Evolutionary conservation across 2,888 invertebrate species (phyloP), one percentile per base, ranked within the genome.

Genomic region (Thecophora atra): DNA sequence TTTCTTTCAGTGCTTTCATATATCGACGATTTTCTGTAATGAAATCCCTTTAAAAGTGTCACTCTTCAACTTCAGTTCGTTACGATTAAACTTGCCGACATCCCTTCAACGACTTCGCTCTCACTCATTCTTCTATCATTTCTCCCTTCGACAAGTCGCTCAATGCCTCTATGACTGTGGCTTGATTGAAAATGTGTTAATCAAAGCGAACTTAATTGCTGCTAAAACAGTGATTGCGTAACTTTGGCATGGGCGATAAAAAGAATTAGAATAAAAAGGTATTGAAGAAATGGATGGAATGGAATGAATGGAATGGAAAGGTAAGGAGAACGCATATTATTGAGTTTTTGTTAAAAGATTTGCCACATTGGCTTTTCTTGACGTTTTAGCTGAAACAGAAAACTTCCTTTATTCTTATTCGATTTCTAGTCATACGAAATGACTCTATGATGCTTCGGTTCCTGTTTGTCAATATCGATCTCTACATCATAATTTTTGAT

Each of bases 131-230:
- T n/a, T 54, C 54, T 6, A 19, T 6, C n/a, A n/a, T n/a, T n/a
- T n/a, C n/a, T n/a, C n/a, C n/a, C n/a, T n/a, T n/a, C n/a, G n/a
- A n/a, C n/a, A n/a, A n/a, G 58, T 24, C 17, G 7, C 13, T 3
- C 7, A 17, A 8, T 58, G 24, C 3, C 21, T 54, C 21, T 19
- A 21, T 21, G 11, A 2, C 54, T 73, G 69, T 77, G 17, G 24
- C 15, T 15, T 58, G 1, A 58, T 28, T 58, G 78, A 80, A 78
- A 80, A 79, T 79, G 81, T 80, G 82, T 81, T 82, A 82, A 81
- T 81, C 82, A 81, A 82, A 82, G 81, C 81, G 78, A 80, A 78
- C 79, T 81, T 81, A 81, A 82, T 82, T 82, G 81, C 78, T 77
- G 76, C 76, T 73, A 78, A 79, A 78, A 76, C 79, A 72, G 60